phyloP scores from a whole-genome alignment of 2,797 vertebrate species.

The Diglossa cyanea region DNA sequence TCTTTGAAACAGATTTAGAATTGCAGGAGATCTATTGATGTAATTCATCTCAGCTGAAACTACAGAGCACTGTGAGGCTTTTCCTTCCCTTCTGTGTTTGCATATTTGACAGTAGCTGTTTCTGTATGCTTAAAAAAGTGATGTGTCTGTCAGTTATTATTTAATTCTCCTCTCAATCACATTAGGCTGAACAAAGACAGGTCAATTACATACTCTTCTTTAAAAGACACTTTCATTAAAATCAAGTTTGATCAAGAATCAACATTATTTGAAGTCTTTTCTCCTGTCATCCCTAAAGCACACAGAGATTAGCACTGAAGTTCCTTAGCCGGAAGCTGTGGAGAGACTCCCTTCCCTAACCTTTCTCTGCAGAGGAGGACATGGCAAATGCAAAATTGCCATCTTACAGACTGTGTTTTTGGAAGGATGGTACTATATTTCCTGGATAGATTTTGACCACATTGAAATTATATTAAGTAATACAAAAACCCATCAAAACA shows the following conservation, averaged over 20 bases:
- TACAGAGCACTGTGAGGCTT: not conserved
- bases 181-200: conserved; percentile 47
- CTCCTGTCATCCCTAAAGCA: not conserved
- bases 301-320: not conserved
- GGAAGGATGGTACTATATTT: not conserved
- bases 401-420: not conserved
- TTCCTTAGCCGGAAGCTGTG: not conserved
- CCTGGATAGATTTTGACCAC: not conserved
- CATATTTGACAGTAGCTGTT: conserved; percentile 37
- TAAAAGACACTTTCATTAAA: conserved; percentile 30
- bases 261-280: conserved; percentile 11
- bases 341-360: not conserved
- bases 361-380: not conserved
- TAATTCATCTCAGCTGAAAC: conserved; percentile 5
- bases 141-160: conserved; percentile 24
- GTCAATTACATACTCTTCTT: conserved; percentile 27
- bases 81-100: conserved; percentile 4
- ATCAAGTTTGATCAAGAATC: conserved; percentile 39
- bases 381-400: not conserved
- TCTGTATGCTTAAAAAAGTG: conserved; percentile 6
- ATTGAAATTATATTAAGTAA: not conserved
- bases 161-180: conserved; percentile 46
- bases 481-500: not conserved
- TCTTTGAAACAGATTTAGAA: conserved; percentile 1
- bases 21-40: conserved; percentile 2